These are phyloP conservation scores for Rhagium mordax DNA, from an alignment of 2,888 invertebrate species.

Conservation along the genomic window DNA sequence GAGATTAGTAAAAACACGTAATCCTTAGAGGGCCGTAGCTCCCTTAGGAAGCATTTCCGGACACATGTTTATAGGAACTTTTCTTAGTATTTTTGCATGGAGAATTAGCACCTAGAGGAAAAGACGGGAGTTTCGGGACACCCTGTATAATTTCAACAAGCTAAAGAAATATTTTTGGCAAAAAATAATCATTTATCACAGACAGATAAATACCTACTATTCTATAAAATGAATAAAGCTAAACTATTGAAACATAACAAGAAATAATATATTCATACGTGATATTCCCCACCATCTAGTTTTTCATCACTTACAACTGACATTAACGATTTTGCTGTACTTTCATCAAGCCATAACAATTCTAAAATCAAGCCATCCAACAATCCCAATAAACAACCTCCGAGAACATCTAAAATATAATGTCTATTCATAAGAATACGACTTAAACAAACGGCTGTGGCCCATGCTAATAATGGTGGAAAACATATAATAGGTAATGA, in stretches of 20 bases:
- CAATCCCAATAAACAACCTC: slow-evolving; percentile 83
- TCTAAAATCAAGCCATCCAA: slow-evolving; percentile 78
- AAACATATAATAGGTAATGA: slow-evolving; percentile 75
- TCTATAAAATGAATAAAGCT: background rate
- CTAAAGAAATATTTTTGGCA: background rate
- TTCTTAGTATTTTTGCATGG: too few relatives aligned
- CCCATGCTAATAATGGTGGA: slow-evolving; percentile 83
- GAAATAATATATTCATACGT: slow-evolving; percentile 71
- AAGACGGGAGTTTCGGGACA: too few relatives aligned
- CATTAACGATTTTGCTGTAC: slow-evolving; percentile 75
- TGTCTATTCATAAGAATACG: slow-evolving; percentile 89
- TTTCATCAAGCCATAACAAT: slow-evolving; percentile 80
- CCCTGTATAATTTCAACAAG: background rate
- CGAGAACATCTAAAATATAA: slow-evolving; percentile 87
- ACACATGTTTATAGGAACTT: too few relatives aligned
- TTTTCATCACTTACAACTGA: slow-evolving; percentile 79
- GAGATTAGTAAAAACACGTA: too few relatives aligned
- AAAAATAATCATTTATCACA: background rate
- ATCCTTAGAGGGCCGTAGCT: too few relatives aligned
- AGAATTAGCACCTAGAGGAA: too few relatives aligned
- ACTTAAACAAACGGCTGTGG: slow-evolving; percentile 81
- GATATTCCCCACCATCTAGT: slow-evolving; percentile 79
- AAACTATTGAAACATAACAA: background rate
- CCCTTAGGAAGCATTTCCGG: too few relatives aligned
- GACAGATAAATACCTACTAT: background rate